Evolutionary conservation across 2,797 vertebrate species (phyloP).

Genomic region (Lacerta viridis): DNA sequence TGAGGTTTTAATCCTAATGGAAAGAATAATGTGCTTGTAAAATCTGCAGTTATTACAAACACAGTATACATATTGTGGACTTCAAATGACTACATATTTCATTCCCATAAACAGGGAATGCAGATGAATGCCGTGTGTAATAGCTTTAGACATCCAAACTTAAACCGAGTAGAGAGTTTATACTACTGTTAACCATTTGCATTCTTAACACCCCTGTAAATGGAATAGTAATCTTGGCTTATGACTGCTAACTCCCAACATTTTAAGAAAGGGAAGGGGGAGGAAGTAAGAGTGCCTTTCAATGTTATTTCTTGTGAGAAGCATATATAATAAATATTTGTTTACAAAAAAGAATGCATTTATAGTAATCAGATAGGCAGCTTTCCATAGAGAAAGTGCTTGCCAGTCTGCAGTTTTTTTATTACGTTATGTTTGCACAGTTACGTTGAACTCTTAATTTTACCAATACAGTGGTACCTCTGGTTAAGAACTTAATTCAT

Average conservation of each 20-base stretch:
- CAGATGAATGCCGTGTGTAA: slow-evolving; percentile 82
- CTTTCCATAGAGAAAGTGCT: neutral
- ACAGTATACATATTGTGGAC: slow-evolving; percentile 87
- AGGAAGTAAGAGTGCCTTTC: slow-evolving; percentile 5
- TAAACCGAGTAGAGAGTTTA: slow-evolving; percentile 79
- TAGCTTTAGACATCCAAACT: slow-evolving; percentile 81
- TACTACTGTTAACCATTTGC: slow-evolving; percentile 82
- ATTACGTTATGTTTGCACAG: neutral
- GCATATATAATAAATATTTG: slow-evolving; percentile 38
- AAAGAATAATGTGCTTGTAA: slow-evolving; percentile 91
- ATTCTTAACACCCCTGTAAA: slow-evolving; percentile 81
- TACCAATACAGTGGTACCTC: neutral
- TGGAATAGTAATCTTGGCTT: slow-evolving; percentile 75
- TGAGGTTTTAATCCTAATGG: slow-evolving; percentile 90
- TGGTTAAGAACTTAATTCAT: too few relatives aligned
- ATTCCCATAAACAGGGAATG: slow-evolving; percentile 85
- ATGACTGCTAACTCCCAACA: slow-evolving; percentile 66
- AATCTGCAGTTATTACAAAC: slow-evolving; percentile 90
- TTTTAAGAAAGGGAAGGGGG: slow-evolving; percentile 54
- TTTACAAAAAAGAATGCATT: neutral
- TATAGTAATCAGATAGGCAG: neutral
- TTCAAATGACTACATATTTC: slow-evolving; percentile 87
- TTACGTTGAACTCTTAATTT: neutral
- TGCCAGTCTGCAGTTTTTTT: neutral
- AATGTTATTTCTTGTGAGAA: slow-evolving; percentile 58